These are phyloP conservation scores for Noctuana brunneofusca DNA, from an alignment of 2,888 invertebrate species.

Conservation along the genomic window DNA sequence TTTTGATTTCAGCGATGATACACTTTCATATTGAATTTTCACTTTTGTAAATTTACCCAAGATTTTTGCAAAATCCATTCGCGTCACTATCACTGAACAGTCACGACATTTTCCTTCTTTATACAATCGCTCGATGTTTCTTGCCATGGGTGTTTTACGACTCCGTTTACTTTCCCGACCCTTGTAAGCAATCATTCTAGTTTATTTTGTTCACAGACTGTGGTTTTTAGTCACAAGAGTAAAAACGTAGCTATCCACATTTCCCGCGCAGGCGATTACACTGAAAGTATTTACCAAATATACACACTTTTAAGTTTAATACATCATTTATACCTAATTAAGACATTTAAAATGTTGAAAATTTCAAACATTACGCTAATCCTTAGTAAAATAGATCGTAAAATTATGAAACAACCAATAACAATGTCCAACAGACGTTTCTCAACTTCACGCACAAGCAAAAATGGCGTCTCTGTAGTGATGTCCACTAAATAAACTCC, in stretches of 20 bases:
- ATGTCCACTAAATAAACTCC: not conserved
- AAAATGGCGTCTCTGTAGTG: constrained; percentile 1
- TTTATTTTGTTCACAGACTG: not conserved
- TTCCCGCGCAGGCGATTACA: constrained; percentile 76
- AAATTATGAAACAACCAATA: not conserved
- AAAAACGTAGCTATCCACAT: constrained; percentile 69
- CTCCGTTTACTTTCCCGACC: constrained; percentile 58
- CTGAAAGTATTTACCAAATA: constrained; percentile 39
- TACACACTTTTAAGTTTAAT: not conserved
- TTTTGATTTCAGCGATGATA: constrained; percentile 58
- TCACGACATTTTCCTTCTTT: constrained; percentile 75
- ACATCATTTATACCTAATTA: not conserved
- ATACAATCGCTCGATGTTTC: constrained; percentile 67
- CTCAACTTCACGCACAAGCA: not conserved
- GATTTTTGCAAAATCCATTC: constrained; percentile 79
- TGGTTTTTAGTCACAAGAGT: constrained; percentile 41
- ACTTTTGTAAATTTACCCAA: constrained; percentile 78
- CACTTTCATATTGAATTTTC: constrained; percentile 75
- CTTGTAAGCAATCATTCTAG: constrained; percentile 67
- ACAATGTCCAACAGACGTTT: not conserved
- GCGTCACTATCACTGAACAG: constrained; percentile 71
- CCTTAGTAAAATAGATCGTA: constrained; percentile 20
- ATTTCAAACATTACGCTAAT: not conserved
- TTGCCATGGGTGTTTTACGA: constrained; percentile 60
- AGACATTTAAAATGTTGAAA: not conserved